Conservation (phyloP, 1,140 invertebrate genomes). For the Notospermus geniculatus region DNA sequence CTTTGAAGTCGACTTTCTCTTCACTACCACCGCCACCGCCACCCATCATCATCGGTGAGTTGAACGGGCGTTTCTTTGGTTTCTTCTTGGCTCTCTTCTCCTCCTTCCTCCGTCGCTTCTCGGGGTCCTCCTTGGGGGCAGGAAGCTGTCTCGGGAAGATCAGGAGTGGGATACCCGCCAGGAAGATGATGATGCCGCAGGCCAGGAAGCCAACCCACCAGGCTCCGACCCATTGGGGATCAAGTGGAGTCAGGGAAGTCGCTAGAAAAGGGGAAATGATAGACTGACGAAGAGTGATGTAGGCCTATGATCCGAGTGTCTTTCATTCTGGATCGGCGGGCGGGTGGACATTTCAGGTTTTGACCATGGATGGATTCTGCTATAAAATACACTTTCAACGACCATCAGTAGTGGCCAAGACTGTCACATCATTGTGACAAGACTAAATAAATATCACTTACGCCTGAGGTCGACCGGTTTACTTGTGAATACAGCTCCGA, state of each 20-base stretch:
- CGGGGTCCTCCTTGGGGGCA: conserved; percentile 37
- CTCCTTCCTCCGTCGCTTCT: neutral
- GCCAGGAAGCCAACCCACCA: conserved; percentile 93
- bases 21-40: neutral
- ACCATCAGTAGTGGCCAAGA: neutral
- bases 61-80: neutral
- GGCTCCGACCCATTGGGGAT: conserved; percentile 76
- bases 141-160: conserved; percentile 67
- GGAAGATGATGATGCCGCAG: conserved; percentile 72
- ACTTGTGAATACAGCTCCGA: conserved; percentile 77
- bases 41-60: conserved; percentile 2
- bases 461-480: conserved; percentile 78
- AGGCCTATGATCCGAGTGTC: too few species aligned
- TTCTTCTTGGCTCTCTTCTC: neutral
- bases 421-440: too few species aligned
- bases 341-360: too few species aligned
- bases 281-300: too few species aligned
- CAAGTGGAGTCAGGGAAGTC: conserved; percentile 23
- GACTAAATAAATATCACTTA: too few species aligned
- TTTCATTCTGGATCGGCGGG: too few species aligned
- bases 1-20: conserved; percentile 4
- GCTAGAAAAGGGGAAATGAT: conserved; percentile 28
- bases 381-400: too few species aligned
- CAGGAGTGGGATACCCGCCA: conserved; percentile 82
- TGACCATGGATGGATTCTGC: too few species aligned